Conservation (phyloP, 2,797 vertebrate species). For the Gallinago nigripennis region DNA sequence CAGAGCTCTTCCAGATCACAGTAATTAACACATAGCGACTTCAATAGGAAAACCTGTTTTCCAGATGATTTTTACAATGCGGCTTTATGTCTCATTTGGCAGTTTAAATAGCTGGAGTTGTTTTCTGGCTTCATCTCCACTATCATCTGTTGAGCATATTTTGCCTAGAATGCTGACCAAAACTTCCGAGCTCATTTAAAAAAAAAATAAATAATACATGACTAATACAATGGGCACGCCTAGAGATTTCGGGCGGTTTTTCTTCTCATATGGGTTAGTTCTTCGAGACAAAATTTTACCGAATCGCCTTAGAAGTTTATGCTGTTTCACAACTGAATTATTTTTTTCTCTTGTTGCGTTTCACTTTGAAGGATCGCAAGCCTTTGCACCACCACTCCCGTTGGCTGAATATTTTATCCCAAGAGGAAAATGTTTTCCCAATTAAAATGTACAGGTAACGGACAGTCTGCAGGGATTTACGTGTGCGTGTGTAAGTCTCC, state of each 20-base stretch:
- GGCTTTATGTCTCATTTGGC: slow-evolving; percentile 86
- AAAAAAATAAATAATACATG: neutral
- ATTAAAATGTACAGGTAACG: neutral
- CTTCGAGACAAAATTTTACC: neutral
- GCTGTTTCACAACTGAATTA: neutral
- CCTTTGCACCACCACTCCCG: neutral
- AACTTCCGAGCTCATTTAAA: slow-evolving; percentile 30
- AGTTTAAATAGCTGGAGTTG: slow-evolving; percentile 82
- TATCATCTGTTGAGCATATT: slow-evolving; percentile 85
- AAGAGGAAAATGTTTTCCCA: neutral
- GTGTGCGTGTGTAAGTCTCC: neutral
- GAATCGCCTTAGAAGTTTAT: neutral
- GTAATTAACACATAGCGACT: slow-evolving; percentile 83
- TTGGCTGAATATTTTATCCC: neutral
- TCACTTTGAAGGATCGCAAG: neutral
- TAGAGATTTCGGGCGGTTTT: neutral
- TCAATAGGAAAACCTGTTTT: slow-evolving; percentile 85
- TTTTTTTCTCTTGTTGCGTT: neutral
- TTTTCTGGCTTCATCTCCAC: slow-evolving; percentile 79
- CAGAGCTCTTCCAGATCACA: slow-evolving; percentile 83
- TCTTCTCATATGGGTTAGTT: neutral
- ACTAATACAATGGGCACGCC: neutral
- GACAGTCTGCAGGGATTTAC: neutral
- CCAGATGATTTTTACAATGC: slow-evolving; percentile 87
- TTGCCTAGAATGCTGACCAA: slow-evolving; percentile 72